Conservation (phyloP, 2,797 vertebrate species). For the Microtus obscurus region DNA sequence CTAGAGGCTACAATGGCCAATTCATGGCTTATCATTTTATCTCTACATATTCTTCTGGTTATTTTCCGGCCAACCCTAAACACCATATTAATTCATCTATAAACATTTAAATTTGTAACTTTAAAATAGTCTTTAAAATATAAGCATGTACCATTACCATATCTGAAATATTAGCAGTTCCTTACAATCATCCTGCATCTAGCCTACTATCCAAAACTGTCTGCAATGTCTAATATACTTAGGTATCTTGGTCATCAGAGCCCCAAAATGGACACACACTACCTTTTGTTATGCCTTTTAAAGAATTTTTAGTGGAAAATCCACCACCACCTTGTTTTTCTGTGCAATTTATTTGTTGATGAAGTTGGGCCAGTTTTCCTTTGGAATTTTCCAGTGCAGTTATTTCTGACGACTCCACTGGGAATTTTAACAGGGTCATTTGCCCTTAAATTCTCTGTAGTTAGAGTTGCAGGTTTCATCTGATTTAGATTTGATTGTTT, state of each 20-base stretch:
- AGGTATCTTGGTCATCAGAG: neutral
- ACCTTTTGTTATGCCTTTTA: neutral
- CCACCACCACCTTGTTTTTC: neutral
- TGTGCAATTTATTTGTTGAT: slow-evolving; percentile 63
- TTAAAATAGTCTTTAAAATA: slow-evolving; percentile 33
- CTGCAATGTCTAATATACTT: neutral
- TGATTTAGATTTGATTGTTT: slow-evolving; percentile 35
- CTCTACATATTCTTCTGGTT: slow-evolving; percentile 21
- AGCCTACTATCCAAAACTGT: neutral
- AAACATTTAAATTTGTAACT: slow-evolving; percentile 29
- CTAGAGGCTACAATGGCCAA: slow-evolving; percentile 39
- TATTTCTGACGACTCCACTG: slow-evolving; percentile 43
- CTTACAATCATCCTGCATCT: neutral
- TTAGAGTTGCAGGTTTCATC: slow-evolving; percentile 5
- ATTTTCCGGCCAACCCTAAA: neutral
- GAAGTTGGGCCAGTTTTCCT: slow-evolving; percentile 66
- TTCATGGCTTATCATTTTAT: slow-evolving; percentile 25
- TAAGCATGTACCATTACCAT: neutral
- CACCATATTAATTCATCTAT: slow-evolving; percentile 29
- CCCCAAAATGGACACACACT: neutral
- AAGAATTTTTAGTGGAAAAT: slow-evolving; percentile 56
- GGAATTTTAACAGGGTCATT: slow-evolving; percentile 58
- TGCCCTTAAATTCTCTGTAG: slow-evolving; percentile 64
- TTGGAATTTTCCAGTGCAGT: slow-evolving; percentile 68
- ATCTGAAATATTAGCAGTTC: slow-evolving; percentile 38